These are phyloP conservation scores for Drosophila equinoxialis DNA, from an alignment of 1,140 invertebrate species.

Conservation along the genomic window DNA sequence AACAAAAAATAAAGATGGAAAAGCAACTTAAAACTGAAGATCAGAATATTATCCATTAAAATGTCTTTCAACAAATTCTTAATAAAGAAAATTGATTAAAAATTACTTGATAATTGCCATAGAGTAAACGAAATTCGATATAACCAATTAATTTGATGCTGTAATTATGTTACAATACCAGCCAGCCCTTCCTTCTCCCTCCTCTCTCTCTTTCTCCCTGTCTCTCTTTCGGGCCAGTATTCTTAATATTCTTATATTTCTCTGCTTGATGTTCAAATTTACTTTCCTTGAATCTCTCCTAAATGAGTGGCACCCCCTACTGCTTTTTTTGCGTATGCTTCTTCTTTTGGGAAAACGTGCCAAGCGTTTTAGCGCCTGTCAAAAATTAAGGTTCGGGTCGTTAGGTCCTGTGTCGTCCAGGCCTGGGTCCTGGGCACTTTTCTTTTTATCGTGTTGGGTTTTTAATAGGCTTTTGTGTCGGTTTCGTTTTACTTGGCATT, in stretches of 20 bases:
- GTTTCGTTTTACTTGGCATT: conserved; percentile 53
- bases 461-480: conserved; percentile 69
- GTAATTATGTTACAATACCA: conserved; percentile 52
- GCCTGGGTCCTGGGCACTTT: conserved; percentile 10
- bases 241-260: neutral
- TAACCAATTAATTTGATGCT: conserved; percentile 7
- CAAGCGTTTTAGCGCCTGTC: conserved; percentile 55
- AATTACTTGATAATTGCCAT: neutral
- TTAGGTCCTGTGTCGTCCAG: conserved; percentile 13
- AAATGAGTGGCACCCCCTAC: conserved; percentile 36
- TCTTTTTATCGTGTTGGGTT: conserved; percentile 28
- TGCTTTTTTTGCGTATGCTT: conserved; percentile 10
- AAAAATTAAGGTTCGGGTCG: conserved; percentile 42
- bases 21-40: too few relatives aligned
- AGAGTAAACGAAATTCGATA: neutral
- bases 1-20: too few relatives aligned
- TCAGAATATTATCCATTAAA: too few relatives aligned
- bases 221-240: neutral
- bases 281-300: conserved; percentile 20
- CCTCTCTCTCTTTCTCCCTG: neutral
- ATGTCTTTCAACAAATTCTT: neutral
- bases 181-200: neutral
- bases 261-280: conserved; percentile 31
- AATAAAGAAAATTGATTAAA: neutral
- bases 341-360: conserved; percentile 38